Evolutionary conservation across 2,888 invertebrate genomes (phyloP).

Genomic region (Xanthorhoe designata): DNA sequence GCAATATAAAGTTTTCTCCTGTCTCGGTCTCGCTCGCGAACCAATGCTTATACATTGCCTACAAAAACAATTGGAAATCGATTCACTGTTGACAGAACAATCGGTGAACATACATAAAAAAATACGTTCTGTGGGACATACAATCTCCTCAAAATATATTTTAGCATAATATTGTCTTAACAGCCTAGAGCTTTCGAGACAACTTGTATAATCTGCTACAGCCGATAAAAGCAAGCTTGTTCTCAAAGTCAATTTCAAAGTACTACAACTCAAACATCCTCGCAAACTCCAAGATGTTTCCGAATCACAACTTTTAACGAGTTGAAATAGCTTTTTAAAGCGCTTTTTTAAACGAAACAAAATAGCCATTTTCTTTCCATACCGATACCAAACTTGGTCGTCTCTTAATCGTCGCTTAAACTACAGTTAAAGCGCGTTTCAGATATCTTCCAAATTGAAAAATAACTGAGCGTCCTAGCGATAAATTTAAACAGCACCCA

Average conservation of each 20-base stretch:
- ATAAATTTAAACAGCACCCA: constrained; percentile 63
- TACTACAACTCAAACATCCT: constrained; percentile 23
- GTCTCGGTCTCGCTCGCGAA: no score
- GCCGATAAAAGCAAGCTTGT: constrained; percentile 6
- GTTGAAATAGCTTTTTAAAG: constrained; percentile 46
- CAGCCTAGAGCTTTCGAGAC: neutral
- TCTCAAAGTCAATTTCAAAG: constrained; percentile 11
- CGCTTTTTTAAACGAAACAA: constrained; percentile 39
- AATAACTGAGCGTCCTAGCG: constrained; percentile 76
- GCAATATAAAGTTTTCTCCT: no score
- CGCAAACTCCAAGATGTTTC: constrained; percentile 27
- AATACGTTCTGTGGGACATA: no score
- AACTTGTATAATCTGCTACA: neutral
- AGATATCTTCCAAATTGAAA: constrained; percentile 77
- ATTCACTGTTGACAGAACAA: no score
- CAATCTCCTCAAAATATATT: no score
- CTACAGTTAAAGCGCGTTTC: constrained; percentile 62
- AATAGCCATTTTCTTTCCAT: constrained; percentile 50
- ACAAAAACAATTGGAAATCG: no score
- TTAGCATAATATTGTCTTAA: no score
- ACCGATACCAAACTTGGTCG: constrained; percentile 62
- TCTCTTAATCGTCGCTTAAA: constrained; percentile 68
- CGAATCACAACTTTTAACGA: constrained; percentile 42
- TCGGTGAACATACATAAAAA: no score
- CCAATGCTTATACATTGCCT: no score